Conservation (phyloP, 2,888 invertebrate species). For the Cantharis lateralis region DNA sequence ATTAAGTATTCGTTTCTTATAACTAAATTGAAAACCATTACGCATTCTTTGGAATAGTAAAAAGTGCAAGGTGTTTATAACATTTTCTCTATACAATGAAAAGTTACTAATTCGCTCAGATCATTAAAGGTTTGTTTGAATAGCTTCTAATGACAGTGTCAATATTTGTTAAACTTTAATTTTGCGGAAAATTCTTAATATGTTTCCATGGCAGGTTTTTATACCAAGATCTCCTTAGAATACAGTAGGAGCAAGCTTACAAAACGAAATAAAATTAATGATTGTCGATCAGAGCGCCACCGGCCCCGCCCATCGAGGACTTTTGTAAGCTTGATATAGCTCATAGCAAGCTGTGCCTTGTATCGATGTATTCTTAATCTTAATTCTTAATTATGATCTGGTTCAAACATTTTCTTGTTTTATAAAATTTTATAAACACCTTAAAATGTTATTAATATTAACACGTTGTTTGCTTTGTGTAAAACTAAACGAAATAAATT, state of each 20-base stretch:
- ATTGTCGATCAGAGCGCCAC: not conserved
- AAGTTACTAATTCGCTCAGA: not conserved
- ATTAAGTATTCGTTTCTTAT: slow-evolving; percentile 2
- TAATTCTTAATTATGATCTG: too few species aligned
- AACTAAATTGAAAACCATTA: not conserved
- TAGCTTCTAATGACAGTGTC: too few species aligned
- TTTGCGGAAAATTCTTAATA: not conserved
- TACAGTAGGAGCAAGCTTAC: not conserved
- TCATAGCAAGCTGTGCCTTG: not conserved
- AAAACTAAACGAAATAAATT: slow-evolving; percentile 13
- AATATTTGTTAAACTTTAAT: not conserved
- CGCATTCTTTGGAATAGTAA: not conserved
- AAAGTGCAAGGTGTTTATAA: not conserved
- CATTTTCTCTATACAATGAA: not conserved
- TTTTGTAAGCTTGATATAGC: not conserved
- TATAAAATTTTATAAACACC: not conserved
- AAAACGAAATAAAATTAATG: not conserved
- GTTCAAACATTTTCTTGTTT: not conserved
- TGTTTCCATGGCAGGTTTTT: not conserved
- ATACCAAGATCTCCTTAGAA: not conserved
- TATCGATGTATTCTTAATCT: not conserved
- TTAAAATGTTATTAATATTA: not conserved
- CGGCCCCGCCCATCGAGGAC: not conserved
- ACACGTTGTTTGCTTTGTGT: slow-evolving; percentile 16
- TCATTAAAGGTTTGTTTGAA: not conserved